Base-by-base conservation (phyloP, 2,113 vertebrate species). In the Falco punctatus region DNA sequence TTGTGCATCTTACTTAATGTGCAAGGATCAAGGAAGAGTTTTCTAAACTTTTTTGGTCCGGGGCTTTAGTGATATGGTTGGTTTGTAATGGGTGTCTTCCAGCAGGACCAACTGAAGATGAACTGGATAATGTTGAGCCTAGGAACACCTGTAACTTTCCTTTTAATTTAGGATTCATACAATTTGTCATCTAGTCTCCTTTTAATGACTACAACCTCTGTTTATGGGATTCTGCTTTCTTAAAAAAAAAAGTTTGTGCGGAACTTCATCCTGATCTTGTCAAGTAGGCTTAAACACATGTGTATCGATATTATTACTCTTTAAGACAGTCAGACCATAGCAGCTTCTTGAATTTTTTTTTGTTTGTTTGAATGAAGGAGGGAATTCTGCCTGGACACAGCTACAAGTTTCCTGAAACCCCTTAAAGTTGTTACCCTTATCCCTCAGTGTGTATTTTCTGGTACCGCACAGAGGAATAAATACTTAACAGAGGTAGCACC, bases 1-100 rank as follows among this genome's bases (percentile, higher is more conserved):
- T 86, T 30, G 6, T n/a, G 21, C 1, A 2, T 80, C 59, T 82
- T 59, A 19, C 7, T 52, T 61, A 59, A 59, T 1, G 1, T 0
- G 0, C 40, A 35, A 42, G 15, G 20, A 35, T 62, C 40, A 55
- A 64, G 49, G 19, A 90, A 28, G 42, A 58, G 21, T 59, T 84
- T 59, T 67, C 72, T 86, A 3, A 73, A 52, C 10, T 73, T 42
- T 42, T 42, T 14, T 88, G 6, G 15, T 44, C 5, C 15, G n/a
- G 33, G 58, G 52, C 54, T 67, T 78, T 8, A 20, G n/a, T 59
- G 49, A n/a, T 84, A 11, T 13, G 21, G 44, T 3, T 66, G 44
- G 6, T 5, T 70, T 54, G 23, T 33, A 48, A 32, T 40, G 55
- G 52, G 33, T 74, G 16, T 24, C 13, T 77, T 66, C 65, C 27